Evolutionary conservation across 2,797 vertebrate species (phyloP), one percentile per base, ranked within the genome.

Genomic region (Ctenochaetus hawaiiensis): DNA sequence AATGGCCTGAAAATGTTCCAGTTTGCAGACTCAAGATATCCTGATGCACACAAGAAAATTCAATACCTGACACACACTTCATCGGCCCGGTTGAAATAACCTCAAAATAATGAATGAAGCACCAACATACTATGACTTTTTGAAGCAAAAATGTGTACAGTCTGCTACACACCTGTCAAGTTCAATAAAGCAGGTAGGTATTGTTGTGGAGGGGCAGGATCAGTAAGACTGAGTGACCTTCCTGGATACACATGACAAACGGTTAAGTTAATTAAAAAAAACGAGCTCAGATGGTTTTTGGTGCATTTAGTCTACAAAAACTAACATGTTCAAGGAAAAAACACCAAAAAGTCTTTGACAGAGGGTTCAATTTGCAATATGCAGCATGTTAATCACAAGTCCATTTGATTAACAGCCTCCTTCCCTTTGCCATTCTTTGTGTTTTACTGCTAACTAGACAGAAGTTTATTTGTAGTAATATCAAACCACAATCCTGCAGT

Each of bases 131-230:
- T 52, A 64, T 14, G 48, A 72, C 67, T 72, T 66, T 62, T 61
- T 6, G 51, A 63, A 80, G 53, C 22, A 68, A 78, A 67, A 43
- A 48, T 67, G 34, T 64, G 48, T 54, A 80, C 34, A 76, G 73
- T 45, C 44, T 78, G 67, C 63, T 84, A 75, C 71, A 81, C 80
- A 82, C 58, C 69, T 77, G 72, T 72, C 71, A 80, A 47, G 34
- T 70, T 70, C 61, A 84, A 82, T 77, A 62, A 84, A 53, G 45
- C 53, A 65, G 39, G 49, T 13, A 49, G 67, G 22, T 56, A 53
- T 61, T 61, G 53, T 34, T 11, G 7, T 20, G 18, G 37, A 39
- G 18, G 30, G 18, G 34, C 9, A 17, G 41, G 23, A 57, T 67
- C 20, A 44, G 16, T 45, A 16, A 63, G 34, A 30, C 22, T 39